Evolutionary conservation across 2,113 vertebrate species (phyloP), one percentile per base, ranked within the genome.

Genomic region (Sigmodon hispidus): DNA sequence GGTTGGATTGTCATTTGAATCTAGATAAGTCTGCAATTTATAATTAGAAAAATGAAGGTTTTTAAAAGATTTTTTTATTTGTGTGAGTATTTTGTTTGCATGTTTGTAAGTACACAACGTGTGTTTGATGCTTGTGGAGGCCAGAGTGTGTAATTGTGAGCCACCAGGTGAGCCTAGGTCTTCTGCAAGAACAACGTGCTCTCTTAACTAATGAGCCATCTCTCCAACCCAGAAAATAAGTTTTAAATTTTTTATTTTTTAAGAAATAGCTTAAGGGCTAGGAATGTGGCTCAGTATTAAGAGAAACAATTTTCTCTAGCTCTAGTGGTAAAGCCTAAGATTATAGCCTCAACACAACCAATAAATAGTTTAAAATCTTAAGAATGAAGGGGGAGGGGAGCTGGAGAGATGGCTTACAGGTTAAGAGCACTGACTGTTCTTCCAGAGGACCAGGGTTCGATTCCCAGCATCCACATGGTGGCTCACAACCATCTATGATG

Each of bases 1-100:
- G 29, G 15, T 80, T 97, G 65, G 9, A 8, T 89, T 80, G 87
- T 61, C 61, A 90, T 87, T 95, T 55, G 45, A 85, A 91, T 52
- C 70, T 93, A 59, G 50, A 69, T 75, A 86, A 29, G 8, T 69
- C 40, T 63, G 24, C 40, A 72, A 13, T 88, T 87, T 69, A 36
- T 69, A 87, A 87, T n/a, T 87, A n/a, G 34, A 36, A 83, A 57
- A 72, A 36, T 36, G 70, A 59, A 36, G 16, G 15, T 84, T 91
- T 83, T 88, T 67, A 13, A 50, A 67, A 2, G 55, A 24, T 72
- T 85, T 90, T 61, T 59, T 81, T 83, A 43, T 84, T 40, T 45
- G 40, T 84, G 17, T 63, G 80, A 43, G 21, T 36, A 31, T 79
- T 34, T 45, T 59, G 22, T 22, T 59, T 84, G 40, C 40, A 12